phyloP scores from a whole-genome alignment of 2,797 vertebrate genomes.

The Anguilla marmorata region DNA sequence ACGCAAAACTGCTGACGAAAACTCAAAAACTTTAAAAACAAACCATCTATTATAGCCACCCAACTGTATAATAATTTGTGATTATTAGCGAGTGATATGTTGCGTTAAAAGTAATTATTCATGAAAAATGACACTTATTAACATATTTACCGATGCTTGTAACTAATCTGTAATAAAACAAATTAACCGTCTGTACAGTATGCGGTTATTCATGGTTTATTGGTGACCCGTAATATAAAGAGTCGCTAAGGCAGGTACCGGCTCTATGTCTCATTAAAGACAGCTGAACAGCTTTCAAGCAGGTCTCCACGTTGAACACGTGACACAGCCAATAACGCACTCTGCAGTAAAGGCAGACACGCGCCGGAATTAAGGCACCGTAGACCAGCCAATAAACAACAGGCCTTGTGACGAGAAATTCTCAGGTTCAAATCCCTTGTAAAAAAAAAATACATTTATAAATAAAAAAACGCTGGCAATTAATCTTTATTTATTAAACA shows the following conservation, averaged over 20 bases:
- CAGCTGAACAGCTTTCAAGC: not conserved
- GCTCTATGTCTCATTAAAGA: not conserved
- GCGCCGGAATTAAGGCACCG: not conserved
- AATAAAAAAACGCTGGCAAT: too few relatives aligned
- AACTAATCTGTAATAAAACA: not conserved
- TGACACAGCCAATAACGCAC: not conserved
- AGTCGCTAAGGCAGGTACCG: not conserved
- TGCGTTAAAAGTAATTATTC: not conserved
- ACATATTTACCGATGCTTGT: slow-evolving; percentile 11
- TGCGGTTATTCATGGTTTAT: not conserved
- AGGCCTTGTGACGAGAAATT: not conserved
- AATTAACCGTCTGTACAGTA: slow-evolving; percentile 5
- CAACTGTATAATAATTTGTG: not conserved
- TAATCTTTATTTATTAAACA: not conserved
- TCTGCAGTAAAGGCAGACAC: not conserved
- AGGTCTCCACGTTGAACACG: not conserved
- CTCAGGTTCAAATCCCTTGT: not conserved
- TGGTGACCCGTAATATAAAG: not conserved
- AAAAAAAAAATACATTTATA: too few relatives aligned
- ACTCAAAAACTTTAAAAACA: not conserved
- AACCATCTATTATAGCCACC: not conserved
- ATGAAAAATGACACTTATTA: slow-evolving; percentile 12
- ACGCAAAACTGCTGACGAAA: not conserved
- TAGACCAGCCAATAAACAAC: not conserved
- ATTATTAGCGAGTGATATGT: slow-evolving; percentile 1